Evolutionary conservation across 2,888 invertebrate species (phyloP).

Genomic region (Boloria selene): DNA sequence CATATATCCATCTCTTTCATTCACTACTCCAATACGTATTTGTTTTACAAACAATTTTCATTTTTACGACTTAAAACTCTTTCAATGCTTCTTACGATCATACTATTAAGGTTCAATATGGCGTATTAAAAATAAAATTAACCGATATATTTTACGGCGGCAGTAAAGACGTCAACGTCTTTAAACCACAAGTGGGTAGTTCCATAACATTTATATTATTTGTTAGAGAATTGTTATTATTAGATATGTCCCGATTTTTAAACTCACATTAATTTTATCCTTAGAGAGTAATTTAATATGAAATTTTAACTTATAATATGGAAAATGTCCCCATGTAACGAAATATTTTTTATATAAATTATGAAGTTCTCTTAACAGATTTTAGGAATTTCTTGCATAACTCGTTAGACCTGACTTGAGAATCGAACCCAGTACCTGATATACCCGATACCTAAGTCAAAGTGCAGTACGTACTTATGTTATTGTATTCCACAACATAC

Average conservation of each 20-base stretch:
- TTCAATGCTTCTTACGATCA: neutral
- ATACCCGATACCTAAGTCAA: too few species aligned
- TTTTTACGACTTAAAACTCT: slow-evolving; percentile 24
- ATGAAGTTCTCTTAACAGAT: too few species aligned
- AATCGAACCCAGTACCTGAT: too few species aligned
- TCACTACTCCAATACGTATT: slow-evolving; percentile 22
- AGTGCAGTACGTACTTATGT: too few species aligned
- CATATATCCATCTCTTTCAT: slow-evolving; percentile 10
- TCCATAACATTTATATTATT: slow-evolving; percentile 33
- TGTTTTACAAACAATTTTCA: slow-evolving; percentile 33
- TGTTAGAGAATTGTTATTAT: slow-evolving; percentile 12
- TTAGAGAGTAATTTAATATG: neutral
- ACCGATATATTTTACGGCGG: slow-evolving; percentile 30
- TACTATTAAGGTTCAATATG: slow-evolving; percentile 14
- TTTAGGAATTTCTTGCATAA: too few species aligned
- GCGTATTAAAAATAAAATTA: neutral
- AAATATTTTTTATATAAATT: too few species aligned
- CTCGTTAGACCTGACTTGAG: too few species aligned
- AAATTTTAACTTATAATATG: too few species aligned
- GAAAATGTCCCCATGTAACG: too few species aligned
- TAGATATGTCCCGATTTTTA: neutral
- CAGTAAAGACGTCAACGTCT: slow-evolving; percentile 30
- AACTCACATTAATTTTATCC: neutral
- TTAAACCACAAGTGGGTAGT: slow-evolving; percentile 32
- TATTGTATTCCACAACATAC: too few species aligned